Base-by-base conservation (phyloP, 2,113 vertebrate genomes). In the Tragulus kanchil region DNA sequence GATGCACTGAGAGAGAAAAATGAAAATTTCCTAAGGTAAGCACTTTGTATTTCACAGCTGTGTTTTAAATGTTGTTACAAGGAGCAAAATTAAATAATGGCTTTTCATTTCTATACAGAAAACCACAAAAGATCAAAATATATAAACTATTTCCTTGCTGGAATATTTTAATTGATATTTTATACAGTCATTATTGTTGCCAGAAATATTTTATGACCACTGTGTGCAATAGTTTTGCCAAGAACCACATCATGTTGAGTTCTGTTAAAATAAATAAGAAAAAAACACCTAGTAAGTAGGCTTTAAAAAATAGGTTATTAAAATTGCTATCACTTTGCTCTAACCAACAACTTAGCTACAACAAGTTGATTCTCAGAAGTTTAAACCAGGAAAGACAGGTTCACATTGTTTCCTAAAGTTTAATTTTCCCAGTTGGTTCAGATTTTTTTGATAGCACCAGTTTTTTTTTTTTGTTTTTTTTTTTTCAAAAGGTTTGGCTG, bases 1-100 rank as follows among this genome's bases (percentile, higher is more conserved):
- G 94, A 97, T 95, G 94, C 73, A 96, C 23, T 21, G 87, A 78
- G 19, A 89, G 9, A 85, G 62, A 88, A 28, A 86, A 50, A 96
- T 91, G 89, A 42, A 82, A 91, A 25, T 89, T 97, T 97, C n/a
- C 90, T 92, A 97, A 97, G 71, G 90, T 97, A 95, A 97, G 84
- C 50, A 95, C 67, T 96, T 96, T 90, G 26, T 93, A 54, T 78
- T 92, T 95, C 92, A 56, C 16, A 92, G 26, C 45, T 96, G 6
- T 97, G 94, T 95, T 97, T 92, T 96, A 85, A 94, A 61, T 94
- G 25, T 73, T 97, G 23, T 86, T 93, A 62, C 23, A 93, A 83
- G 50, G 19, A 89, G 7, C 6, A 85, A 64, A 94, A 90, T 21
- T 92, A 90, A 97, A 97, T 65, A 85, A 95, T 62, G 79, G 90